Evolutionary conservation across 30 jellyfish, hydroid and myxozoan genomes (phyloP), one percentile per base, ranked within the genome.

Genomic region (Pseudorhiza aurosa): DNA sequence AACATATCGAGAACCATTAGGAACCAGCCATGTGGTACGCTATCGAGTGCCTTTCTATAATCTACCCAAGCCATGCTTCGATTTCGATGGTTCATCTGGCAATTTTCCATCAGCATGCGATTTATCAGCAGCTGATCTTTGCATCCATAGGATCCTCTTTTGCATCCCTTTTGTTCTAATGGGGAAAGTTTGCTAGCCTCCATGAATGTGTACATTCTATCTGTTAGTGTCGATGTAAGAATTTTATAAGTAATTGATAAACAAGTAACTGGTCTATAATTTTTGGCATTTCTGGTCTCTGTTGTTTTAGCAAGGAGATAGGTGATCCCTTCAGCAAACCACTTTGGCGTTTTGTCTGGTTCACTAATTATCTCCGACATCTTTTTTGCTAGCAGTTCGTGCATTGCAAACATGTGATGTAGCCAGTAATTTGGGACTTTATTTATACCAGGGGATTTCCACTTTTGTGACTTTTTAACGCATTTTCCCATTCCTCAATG

Each of bases 361-460:
- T 68, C 82, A 8, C 9, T 24, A 2, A 24, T 68, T 43, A 68
- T 2, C 8, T 24, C 30, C 26, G 21, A 40, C 24, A 68, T 6
- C 30, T 72, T 72, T 68, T 2, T 51, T 56, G 77, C 58, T 6
- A 31, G 35, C 36, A 36, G 18, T 1, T 59, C 57, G 30, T 77
- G 89, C 5, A 29, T 27, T 2, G 72, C 37, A 0, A 4, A 17
- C 1, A 77, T 30, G 14, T 58, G 2, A 27, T 77, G 45, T 4
- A 77, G 63, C 89, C 89, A 77, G 51, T 40, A 77, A 40, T 77
- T 60, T 58, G 89, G 81, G 18, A 60, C 42, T 21, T 55, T 26
- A 21, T 75, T 78, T 0, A 33, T 30, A 0, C 88, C 88, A 6
- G 77, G 88, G 1, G 88, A 75, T 75, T 75, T 75, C 88, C 88